These are phyloP conservation scores for Myotis vivesi DNA, from an alignment of 2,797 vertebrate species.

Conservation along the genomic window DNA sequence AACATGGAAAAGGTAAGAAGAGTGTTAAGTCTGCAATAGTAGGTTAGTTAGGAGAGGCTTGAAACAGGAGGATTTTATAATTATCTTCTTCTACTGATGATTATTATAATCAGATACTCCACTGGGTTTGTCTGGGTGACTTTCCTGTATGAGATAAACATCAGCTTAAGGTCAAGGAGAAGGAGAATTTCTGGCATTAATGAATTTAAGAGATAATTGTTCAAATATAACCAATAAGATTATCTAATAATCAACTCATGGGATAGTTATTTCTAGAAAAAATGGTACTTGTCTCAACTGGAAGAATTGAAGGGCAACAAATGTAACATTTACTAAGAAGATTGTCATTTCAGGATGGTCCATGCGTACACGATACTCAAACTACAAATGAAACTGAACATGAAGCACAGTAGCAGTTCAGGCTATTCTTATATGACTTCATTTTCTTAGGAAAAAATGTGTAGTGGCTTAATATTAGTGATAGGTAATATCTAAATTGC, in stretches of 20 bases:
- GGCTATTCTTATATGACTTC: not conserved
- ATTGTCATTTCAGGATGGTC: not conserved
- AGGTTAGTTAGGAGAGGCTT: not conserved
- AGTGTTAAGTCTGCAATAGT: not conserved
- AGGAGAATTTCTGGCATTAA: not conserved
- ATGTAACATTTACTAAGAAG: not conserved
- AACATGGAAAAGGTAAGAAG: not conserved
- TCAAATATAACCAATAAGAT: not conserved
- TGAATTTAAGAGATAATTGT: not conserved
- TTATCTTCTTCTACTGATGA: not conserved
- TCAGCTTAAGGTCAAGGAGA: not conserved
- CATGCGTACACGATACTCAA: not conserved
- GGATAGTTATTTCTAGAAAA: not conserved
- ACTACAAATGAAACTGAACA: not conserved
- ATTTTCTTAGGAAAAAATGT: not conserved
- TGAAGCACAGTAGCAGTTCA: not conserved
- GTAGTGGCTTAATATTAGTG: not conserved
- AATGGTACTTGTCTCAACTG: not conserved
- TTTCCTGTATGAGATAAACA: not conserved
- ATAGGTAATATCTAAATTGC: not conserved
- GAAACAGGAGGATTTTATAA: not conserved
- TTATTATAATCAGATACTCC: not conserved
- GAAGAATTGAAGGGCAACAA: not conserved
- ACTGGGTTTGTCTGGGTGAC: rapidly evolving
- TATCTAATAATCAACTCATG: not conserved